Percentiles rank a stretch among this genome's conserved stretches.
Evolutionary conservation across 2,113 vertebrate species (phyloP).

Genomic region (Fulica atra): DNA sequence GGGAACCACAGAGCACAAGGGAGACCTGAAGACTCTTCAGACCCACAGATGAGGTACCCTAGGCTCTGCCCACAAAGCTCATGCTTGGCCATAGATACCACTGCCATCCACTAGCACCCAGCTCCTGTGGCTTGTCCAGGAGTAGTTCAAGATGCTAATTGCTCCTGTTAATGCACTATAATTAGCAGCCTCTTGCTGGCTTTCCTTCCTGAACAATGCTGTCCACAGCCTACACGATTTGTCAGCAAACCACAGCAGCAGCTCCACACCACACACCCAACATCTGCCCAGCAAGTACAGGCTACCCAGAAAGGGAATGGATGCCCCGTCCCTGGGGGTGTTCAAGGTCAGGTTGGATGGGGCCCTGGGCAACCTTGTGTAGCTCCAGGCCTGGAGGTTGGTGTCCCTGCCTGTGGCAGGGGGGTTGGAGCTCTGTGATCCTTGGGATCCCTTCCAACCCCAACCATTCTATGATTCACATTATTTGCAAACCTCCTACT

Average conservation of each 20-base stretch:
- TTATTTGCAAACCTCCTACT: background rate
- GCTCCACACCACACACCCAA: background rate
- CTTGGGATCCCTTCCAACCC: no score
- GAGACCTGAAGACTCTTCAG: background rate
- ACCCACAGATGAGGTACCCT: background rate
- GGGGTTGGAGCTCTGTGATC: no score
- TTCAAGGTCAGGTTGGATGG: no score
- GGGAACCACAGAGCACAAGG: accelerated
- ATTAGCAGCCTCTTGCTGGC: background rate
- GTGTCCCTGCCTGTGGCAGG: no score
- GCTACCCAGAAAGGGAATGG: no score
- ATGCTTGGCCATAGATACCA: background rate
- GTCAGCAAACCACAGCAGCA: background rate
- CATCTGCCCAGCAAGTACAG: background rate
- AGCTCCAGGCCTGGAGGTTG: no score
- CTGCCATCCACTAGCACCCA: background rate
- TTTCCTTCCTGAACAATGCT: background rate
- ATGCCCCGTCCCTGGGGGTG: no score
- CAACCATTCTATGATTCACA: background rate
- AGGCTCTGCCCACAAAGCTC: background rate
- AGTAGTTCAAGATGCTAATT: background rate
- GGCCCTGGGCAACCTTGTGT: no score
- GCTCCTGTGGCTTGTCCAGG: background rate
- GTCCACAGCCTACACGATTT: background rate
- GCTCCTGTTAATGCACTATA: background rate